Evolutionary conservation across 2,888 invertebrate species (phyloP), one percentile per base, ranked within the genome.

Genomic region (Lepeophtheirus nordmannii): DNA sequence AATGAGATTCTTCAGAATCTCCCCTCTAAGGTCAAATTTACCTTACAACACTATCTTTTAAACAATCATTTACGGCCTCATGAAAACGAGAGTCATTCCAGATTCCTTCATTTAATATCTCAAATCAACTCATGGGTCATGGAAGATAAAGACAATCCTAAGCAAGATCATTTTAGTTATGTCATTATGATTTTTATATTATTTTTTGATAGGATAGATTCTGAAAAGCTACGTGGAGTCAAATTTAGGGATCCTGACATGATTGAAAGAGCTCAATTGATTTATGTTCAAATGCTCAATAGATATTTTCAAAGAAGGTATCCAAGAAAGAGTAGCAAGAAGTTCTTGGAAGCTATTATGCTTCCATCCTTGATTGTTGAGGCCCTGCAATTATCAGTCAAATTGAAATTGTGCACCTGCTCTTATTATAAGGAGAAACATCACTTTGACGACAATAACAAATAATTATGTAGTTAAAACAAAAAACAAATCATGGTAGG

Each of bases 161-260:
- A 17, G 17, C 2, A n/a, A 17, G 53, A 46, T 14, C 7, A 30
- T 3, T 46, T 63, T 30, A 22, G n/a, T n/a, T 22, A 23, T 12
- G 9, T 56, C 14, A 71, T 74, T 41, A 71, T 75, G 57, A 74
- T 75, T 22, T 73, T 74, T 53, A 72, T 76, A 8, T 73, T 75
- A 68, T 73, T 73, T 5, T 72, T 75, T 0, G 75, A 75, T 68
- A 70, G 75, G 61, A 72, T 72, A 20, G 72, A 71, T 63, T 69
- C 76, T 37, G 69, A 68, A 30, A 71, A 72, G 65, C 71, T 70
- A 46, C 70, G 70, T n/a, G 57, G 70, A 11, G 73, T 76, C 1
- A 30, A 30, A 7, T 46, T 46, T 14, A 17, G 17, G 5, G 53
- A 46, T 8, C 53, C 53, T 3, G 53, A 14, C 2, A 1, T 17